Percentiles rank a stretch among this genome's conserved stretches.
phyloP scores from a whole-genome alignment of 1,140 invertebrate genomes.

The Drosophila littoralis region DNA sequence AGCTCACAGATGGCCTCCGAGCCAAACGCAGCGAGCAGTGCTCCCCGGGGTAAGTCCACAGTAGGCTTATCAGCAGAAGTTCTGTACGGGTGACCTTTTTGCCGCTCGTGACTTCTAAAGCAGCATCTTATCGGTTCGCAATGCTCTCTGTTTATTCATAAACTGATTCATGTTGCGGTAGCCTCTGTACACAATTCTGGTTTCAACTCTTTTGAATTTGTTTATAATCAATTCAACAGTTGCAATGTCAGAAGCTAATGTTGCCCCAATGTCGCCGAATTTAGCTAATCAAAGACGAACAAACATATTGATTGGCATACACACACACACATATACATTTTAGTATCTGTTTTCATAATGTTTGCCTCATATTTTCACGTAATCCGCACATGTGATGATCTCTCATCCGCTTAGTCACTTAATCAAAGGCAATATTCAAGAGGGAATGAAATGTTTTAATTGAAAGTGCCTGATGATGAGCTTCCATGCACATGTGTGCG shows the following conservation, averaged over 20 bases:
- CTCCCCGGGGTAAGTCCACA: slow-evolving; percentile 56
- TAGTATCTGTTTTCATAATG: too few species aligned
- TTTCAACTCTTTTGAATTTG: too few species aligned
- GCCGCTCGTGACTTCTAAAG: slow-evolving; percentile 43
- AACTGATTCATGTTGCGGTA: slow-evolving; percentile 27
- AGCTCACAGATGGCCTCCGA: slow-evolving; percentile 27
- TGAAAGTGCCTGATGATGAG: slow-evolving; percentile 73
- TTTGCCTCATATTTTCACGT: too few species aligned
- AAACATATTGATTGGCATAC: background rate
- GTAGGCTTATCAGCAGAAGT: slow-evolving; percentile 35
- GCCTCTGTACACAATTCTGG: background rate
- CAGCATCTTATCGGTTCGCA: slow-evolving; percentile 27
- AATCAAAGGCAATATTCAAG: slow-evolving; percentile 70
- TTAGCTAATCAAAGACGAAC: background rate
- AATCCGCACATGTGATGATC: slow-evolving; percentile 6
- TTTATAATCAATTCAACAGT: too few species aligned
- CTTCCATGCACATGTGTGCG: background rate
- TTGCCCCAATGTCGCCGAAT: background rate
- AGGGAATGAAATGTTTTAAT: slow-evolving; percentile 76
- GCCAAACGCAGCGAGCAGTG: slow-evolving; percentile 27
- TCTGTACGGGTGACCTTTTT: slow-evolving; percentile 29
- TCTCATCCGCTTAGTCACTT: slow-evolving; percentile 53
- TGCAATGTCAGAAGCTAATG: background rate
- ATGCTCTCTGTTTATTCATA: background rate
- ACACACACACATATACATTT: background rate